Evolutionary conservation across 2,113 vertebrate genomes (phyloP), one percentile per base, ranked within the genome.

Genomic region (Melanotaenia duboulayi): DNA sequence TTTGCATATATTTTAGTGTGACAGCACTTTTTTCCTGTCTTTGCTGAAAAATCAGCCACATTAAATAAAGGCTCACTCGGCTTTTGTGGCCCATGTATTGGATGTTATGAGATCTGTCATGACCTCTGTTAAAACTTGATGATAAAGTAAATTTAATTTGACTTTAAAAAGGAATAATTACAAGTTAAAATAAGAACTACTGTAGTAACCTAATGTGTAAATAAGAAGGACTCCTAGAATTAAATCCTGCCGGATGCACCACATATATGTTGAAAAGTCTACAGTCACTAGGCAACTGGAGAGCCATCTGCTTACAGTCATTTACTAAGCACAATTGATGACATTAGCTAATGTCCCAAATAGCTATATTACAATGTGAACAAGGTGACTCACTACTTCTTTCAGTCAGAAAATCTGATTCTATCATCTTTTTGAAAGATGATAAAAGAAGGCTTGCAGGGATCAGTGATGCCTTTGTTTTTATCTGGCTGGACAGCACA

Each of bases 241-340:
- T 44, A 17, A 40, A 22, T 66, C 24, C 24, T 3, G 5, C 9
- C 46, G 40, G 17, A 71, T 22, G 10, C 10, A 2, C 19, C 58
- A 20, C 39, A 61, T 71, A 71, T 46, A 32, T 51, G 52, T 39
- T 42, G 40, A 80, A 40, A 50, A 61, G 56, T 7, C 24, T 22
- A 19, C 54, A 56, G 70, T 73, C 82, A 73, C 59, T 20, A 69
- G 54, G 68, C 72, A 69, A 80, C 68, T n/a, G 62, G 44, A 25
- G 49, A 74, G 59, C 40, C 9, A 17, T 49, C 25, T 49, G 49
- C 37, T 54, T 24, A 74, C 73, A 61, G 50, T 77, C 73, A 66
- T 65, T 55, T 56, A 44, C 9, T 16, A 19, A 7, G 32, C 64
- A 68, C 42, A 60, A 51, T 42, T 83, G 49, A 68, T 72, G 25